Evolutionary conservation across 2,797 vertebrate species (phyloP).

Genomic region (Lepus townsendii): DNA sequence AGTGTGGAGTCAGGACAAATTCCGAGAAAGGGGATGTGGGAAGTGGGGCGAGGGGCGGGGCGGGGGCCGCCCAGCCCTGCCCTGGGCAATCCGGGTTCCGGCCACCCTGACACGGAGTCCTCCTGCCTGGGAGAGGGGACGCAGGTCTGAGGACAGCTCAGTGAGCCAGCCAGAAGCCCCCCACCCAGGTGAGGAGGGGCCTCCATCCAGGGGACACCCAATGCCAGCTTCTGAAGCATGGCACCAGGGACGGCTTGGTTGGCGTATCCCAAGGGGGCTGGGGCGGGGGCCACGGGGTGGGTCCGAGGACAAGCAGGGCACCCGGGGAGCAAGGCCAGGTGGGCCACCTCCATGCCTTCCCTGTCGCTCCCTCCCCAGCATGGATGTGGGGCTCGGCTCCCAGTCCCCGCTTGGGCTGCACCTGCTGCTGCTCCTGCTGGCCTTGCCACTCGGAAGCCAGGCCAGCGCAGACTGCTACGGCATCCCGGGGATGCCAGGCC

Average conservation of each 20-base stretch:
- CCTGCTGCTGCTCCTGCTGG: conserved; percentile 80
- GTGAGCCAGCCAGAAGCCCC: background rate
- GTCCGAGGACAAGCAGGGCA: background rate
- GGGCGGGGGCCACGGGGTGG: background rate
- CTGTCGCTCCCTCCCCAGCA: background rate
- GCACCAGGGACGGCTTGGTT: background rate
- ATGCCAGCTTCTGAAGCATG: background rate
- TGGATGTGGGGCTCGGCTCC: conserved; percentile 38
- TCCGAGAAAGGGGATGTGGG: conserved; percentile 78
- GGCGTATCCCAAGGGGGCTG: background rate
- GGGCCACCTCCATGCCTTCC: background rate
- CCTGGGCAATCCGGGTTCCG: background rate
- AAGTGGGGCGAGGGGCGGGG: background rate
- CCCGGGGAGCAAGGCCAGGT: no score
- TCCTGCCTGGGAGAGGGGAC: conserved; percentile 25
- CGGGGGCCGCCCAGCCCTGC: background rate
- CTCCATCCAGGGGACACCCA: background rate
- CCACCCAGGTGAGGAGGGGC: conserved; percentile 63
- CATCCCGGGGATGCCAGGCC: conserved; percentile 90
- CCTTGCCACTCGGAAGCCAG: conserved; percentile 8
- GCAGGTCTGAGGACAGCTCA: conserved; percentile 1
- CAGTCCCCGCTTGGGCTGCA: background rate
- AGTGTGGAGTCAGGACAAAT: conserved; percentile 67
- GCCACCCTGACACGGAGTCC: background rate
- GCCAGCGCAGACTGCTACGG: conserved; percentile 81